Evolutionary conservation across 64 coral and sea anemone species (phyloP), one percentile per base, ranked within the genome.

Genomic region (Exaiptasia diaphana): DNA sequence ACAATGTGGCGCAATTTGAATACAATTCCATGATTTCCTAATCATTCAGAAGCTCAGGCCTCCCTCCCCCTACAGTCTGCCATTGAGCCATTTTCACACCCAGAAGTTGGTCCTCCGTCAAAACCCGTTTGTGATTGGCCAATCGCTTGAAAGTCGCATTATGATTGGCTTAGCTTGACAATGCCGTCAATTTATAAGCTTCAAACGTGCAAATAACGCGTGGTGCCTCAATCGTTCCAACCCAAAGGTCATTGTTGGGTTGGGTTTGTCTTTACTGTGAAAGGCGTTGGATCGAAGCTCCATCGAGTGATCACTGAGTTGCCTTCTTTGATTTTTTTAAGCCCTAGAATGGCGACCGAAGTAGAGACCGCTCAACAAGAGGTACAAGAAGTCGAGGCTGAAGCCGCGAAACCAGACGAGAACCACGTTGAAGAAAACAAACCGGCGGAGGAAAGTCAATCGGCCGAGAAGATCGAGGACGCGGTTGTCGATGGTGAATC

Each of bases 181-280:
- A 95, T 85, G 87, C 91, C 86, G 91, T 95, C 91, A 95, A 95
- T 95, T 95, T 95, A 95, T 95, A 83, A 95, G 68, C 91, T 95
- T 95, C 85, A 95, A 93, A 83, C 91, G 91, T 90, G 86, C 86
- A 90, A 95, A 95, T 82, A 95, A 95, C 91, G 91, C 85, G 91
- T 95, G 91, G 91, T 89, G 79, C 73, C 69, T 87, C 84, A 77
- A 78, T 73, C 64, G 65, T 80, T 88, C 64, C 63, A 89, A 84
- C 64, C 86, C 87, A 95, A 95, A 95, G 91, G 91, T 95, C 91
- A 95, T 88, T 85, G 76, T 89, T 74, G 64, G 91, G 91, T 74
- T 88, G 86, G 87, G 91, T 80, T 86, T 94, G 82, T 41, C 60
- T 67, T 89, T 71, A 75, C 87, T 74, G 35, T 69, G 57, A 26